These are phyloP conservation scores for Galendromus occidentalis DNA, from an alignment of 1,140 invertebrate species.

Conservation along the genomic window DNA sequence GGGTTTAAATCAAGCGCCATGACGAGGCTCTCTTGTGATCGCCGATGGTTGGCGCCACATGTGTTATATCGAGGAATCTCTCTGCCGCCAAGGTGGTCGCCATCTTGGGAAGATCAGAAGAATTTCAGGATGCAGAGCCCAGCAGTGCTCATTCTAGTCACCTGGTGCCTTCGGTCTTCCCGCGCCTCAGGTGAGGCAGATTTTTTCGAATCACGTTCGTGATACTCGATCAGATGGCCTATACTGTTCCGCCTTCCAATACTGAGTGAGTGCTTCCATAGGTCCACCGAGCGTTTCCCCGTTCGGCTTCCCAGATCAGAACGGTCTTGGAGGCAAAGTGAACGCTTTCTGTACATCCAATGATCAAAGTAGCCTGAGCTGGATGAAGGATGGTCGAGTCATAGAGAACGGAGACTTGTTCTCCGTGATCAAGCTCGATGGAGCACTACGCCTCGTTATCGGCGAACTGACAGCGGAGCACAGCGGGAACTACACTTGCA, in stretches of 20 bases:
- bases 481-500: slow-evolving; percentile 15
- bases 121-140: too few relatives aligned
- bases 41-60: neutral
- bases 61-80: neutral
- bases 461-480: neutral
- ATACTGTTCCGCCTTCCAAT: neutral
- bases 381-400: neutral
- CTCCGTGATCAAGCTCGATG: neutral
- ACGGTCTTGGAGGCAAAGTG: neutral
- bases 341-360: neutral
- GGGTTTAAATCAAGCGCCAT: neutral
- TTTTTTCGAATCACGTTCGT: too few relatives aligned
- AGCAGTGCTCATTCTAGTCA: too few relatives aligned
- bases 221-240: too few relatives aligned
- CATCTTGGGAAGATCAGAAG: too few relatives aligned
- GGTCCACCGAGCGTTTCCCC: neutral
- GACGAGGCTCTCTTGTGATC: neutral
- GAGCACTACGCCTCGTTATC: slow-evolving; percentile 10
- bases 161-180: too few relatives aligned
- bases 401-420: neutral
- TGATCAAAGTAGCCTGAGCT: neutral
- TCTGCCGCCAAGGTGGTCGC: too few relatives aligned
- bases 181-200: too few relatives aligned
- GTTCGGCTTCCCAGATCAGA: neutral
- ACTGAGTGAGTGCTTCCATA: neutral